These are phyloP conservation scores for Erynnis tages DNA, from an alignment of 2,888 invertebrate genomes.

Conservation along the genomic window DNA sequence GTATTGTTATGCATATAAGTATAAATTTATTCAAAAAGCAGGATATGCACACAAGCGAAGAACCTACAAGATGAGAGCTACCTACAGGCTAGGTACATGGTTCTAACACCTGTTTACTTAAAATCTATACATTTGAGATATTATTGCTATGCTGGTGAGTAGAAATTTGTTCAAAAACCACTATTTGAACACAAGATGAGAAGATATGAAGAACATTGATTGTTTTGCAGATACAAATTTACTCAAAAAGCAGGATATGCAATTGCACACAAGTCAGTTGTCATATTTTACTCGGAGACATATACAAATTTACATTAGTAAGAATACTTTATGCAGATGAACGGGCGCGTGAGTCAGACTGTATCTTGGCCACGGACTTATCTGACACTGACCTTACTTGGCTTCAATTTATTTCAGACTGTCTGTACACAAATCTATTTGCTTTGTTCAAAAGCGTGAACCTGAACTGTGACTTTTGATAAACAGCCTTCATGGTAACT, in stretches of 20 bases:
- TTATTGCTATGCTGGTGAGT: too few relatives aligned
- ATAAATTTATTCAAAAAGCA: neutral
- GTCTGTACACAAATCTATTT: conserved; percentile 6
- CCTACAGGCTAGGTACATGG: too few relatives aligned
- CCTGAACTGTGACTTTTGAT: neutral
- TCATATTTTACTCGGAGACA: conserved; percentile 7
- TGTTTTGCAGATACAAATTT: neutral
- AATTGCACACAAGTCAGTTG: neutral
- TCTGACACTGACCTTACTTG: conserved; percentile 43
- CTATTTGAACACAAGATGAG: too few relatives aligned
- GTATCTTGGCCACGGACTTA: conserved; percentile 33
- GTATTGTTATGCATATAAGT: too few relatives aligned
- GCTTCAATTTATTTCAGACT: conserved; percentile 26
- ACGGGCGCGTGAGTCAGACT: conserved; percentile 34
- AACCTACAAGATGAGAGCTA: too few relatives aligned
- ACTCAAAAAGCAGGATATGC: neutral
- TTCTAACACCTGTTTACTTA: too few relatives aligned
- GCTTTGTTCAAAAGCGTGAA: neutral
- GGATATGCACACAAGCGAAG: too few relatives aligned
- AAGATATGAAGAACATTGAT: too few relatives aligned
- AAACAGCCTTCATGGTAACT: neutral
- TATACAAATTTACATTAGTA: conserved; percentile 23
- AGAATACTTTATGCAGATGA: conserved; percentile 25
- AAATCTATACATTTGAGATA: too few relatives aligned
- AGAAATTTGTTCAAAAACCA: too few relatives aligned